phyloP scores from a whole-genome alignment of 2,888 invertebrate genomes.

The Mythimna impura region DNA sequence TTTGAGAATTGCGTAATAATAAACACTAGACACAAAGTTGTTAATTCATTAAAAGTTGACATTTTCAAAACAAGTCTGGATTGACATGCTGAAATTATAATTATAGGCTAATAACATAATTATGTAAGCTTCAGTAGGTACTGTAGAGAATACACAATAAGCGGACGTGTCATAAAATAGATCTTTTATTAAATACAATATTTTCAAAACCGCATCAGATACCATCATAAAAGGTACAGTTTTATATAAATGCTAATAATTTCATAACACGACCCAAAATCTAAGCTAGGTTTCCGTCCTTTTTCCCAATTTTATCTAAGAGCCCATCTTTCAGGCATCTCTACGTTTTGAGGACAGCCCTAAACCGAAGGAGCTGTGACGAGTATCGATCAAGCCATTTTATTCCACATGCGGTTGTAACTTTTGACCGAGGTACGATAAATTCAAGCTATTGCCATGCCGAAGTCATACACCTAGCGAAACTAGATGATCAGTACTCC shows the following conservation, averaged over 20 bases:
- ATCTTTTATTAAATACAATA: no score
- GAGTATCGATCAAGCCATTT: constrained; percentile 40
- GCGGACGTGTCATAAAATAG: no score
- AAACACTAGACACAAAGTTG: background rate
- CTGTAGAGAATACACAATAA: no score
- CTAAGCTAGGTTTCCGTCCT: background rate
- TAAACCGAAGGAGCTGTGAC: constrained; percentile 25
- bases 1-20: background rate
- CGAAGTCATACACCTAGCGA: background rate
- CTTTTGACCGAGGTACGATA: constrained; percentile 28
- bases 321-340: no score
- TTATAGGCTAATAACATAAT: no score
- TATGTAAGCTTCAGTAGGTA: no score
- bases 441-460: constrained; percentile 3
- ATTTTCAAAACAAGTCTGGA: background rate
- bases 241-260: no score
- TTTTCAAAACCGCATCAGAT: no score
- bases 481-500: constrained; percentile 1
- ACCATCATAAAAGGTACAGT: no score
- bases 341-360: background rate
- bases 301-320: background rate
- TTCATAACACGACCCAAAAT: background rate
- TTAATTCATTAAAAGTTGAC: background rate
- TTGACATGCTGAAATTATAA: no score
- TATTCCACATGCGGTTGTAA: constrained; percentile 20